Base-by-base conservation (phyloP, 1,140 invertebrate genomes). In the Cepaea nemoralis region DNA sequence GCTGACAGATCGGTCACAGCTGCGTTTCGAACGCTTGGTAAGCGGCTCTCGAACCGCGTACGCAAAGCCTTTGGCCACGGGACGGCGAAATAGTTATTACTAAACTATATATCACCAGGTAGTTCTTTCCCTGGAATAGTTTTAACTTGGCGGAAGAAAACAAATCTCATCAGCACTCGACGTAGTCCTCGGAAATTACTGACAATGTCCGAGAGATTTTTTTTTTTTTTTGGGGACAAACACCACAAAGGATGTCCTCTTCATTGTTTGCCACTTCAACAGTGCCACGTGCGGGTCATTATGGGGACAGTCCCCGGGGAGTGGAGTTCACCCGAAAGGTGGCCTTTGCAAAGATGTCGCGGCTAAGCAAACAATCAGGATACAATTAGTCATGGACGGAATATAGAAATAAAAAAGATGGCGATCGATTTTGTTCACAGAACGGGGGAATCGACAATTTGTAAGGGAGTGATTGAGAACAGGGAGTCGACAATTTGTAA, bases 301-400 rank as follows among this genome's bases (percentile, higher is more conserved):
- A 63, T 27, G 27, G n/a, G 27, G 59, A 63, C 27, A 10, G 59
- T 63, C 59, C 16, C 59, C 27, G 33, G 16, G 59, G 59, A 31
- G 10, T 63, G n/a, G 5, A 63, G n/a, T 63, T 31, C 59, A 63
- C 27, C 22, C 59, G 59, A 63, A 31, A 31, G 59, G 39, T 39
- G 69, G 37, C 40, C 40, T n/a, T 71, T 39, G 40, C 24, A 71
- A 24, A 71, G 37, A 71, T 40, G 69, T 71, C 69, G 19, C n/a
- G 19, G 31, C 69, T 45, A 71, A 40, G 40, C 69, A 71, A 71
- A 71, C 40, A 71, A 63, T 63, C 40, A 71, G 40, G 69, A 71
- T 45, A 39, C 69, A 71, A 69, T 42, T 39, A 70, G 77, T 37
- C n/a, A 70, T 22, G 24, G 31, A 35, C 12, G 70, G 66, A 71